These are phyloP conservation scores for Psittacara wagleri DNA, from an alignment of 2,113 vertebrate species.

Conservation along the genomic window DNA sequence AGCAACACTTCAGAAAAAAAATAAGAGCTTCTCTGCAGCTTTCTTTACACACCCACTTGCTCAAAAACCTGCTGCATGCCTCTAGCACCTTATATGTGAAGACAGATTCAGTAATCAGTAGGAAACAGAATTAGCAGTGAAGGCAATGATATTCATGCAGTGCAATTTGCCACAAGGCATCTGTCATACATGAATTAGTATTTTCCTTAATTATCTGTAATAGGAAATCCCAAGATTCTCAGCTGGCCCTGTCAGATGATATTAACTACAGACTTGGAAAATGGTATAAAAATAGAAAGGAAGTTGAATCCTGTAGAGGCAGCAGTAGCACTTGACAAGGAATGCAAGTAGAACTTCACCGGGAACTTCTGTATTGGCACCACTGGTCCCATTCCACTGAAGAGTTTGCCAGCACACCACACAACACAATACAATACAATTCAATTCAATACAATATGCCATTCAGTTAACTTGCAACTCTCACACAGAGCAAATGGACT, in stretches of 20 bases:
- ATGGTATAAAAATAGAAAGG: conserved; percentile 44
- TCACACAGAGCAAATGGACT: neutral
- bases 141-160: conserved; percentile 16
- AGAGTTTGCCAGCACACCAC: neutral
- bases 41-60: neutral
- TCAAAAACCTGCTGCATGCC: neutral
- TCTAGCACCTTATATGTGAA: neutral
- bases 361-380: neutral
- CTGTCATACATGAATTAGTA: conserved; percentile 49
- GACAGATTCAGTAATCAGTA: neutral
- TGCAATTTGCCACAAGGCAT: conserved; percentile 38
- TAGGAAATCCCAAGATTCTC: conserved; percentile 60
- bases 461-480: neutral
- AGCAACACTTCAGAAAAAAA: neutral
- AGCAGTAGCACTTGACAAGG: neutral
- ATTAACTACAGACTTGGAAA: conserved; percentile 59
- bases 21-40: neutral
- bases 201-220: conserved; percentile 62
- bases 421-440: neutral
- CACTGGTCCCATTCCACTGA: neutral
- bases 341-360: conserved; percentile 1
- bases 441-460: neutral
- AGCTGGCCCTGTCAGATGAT: conserved; percentile 44
- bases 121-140: conserved; percentile 11
- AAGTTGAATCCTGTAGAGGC: conserved; percentile 20